These are phyloP conservation scores for Plutella xylostella DNA, from an alignment of 2,888 invertebrate genomes.

Conservation along the genomic window DNA sequence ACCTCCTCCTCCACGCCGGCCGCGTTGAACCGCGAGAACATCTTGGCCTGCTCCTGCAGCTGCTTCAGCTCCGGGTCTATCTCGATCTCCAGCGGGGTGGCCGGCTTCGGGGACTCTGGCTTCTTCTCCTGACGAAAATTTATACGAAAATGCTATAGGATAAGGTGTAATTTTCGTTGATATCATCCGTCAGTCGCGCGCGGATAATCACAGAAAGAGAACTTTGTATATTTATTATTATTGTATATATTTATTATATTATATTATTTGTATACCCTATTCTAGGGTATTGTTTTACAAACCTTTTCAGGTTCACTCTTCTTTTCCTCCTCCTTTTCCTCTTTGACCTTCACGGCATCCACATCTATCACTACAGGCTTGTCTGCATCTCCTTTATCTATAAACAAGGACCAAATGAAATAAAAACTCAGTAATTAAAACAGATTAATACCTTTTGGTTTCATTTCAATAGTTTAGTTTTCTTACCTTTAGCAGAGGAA, in stretches of 20 bases:
- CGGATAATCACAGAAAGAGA: too few species aligned
- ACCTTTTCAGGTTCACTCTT: constrained; percentile 47
- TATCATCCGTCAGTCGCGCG: too few species aligned
- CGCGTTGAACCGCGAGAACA: constrained; percentile 58
- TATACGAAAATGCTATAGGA: too few species aligned
- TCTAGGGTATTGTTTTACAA: constrained; percentile 21
- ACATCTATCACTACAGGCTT: constrained; percentile 58
- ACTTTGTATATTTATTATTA: too few species aligned
- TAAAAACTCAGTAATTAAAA: not conserved
- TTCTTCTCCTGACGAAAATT: constrained; percentile 40
- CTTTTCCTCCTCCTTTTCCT: constrained; percentile 46
- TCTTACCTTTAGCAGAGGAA: too few species aligned
- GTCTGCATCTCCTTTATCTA: constrained; percentile 42
- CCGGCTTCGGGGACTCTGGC: constrained; percentile 47
- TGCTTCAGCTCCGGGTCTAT: constrained; percentile 63
- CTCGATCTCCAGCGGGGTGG: constrained; percentile 59
- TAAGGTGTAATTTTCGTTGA: too few species aligned
- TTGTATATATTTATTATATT: too few species aligned
- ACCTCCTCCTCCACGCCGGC: constrained; percentile 41
- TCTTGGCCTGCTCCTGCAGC: constrained; percentile 66
- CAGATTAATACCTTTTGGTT: too few species aligned
- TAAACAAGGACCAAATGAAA: not conserved
- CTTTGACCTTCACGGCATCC: constrained; percentile 50
- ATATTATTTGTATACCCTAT: too few species aligned
- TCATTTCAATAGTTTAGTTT: too few species aligned